These are phyloP conservation scores for Sterna hirundo DNA, from an alignment of 2,113 vertebrate species.

Conservation along the genomic window DNA sequence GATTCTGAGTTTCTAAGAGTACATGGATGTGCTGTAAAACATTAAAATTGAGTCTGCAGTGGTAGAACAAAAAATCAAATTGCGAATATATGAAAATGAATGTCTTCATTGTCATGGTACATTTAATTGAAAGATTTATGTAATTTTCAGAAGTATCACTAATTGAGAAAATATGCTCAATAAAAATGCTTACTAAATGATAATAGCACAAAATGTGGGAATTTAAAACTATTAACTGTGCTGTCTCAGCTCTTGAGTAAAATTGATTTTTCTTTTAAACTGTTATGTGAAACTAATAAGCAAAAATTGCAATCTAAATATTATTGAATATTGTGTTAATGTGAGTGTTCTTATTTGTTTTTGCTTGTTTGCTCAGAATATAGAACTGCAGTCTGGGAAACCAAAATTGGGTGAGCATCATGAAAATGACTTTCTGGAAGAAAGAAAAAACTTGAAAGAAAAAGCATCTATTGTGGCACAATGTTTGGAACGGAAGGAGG, in stretches of 20 bases:
- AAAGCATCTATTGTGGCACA: constrained; percentile 69
- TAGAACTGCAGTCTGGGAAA: constrained; percentile 43
- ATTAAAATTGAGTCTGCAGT: neutral
- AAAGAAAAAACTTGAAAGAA: constrained; percentile 52
- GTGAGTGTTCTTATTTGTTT: neutral
- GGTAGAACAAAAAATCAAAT: neutral
- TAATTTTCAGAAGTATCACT: neutral
- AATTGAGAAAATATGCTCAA: neutral
- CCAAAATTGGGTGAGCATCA: neutral
- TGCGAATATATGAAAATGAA: neutral
- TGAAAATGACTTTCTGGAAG: constrained; percentile 8
- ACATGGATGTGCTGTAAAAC: neutral
- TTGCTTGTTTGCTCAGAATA: constrained; percentile 49
- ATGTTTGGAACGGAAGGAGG: constrained; percentile 71
- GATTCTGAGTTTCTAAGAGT: neutral
- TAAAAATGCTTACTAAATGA: neutral
- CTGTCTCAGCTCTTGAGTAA: neutral
- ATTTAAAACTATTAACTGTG: neutral
- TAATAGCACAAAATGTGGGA: neutral
- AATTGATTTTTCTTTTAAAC: neutral
- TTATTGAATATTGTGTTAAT: neutral
- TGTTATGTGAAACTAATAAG: neutral
- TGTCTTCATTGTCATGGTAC: neutral
- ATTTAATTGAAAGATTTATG: neutral
- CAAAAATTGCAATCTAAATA: neutral